Percentiles rank a stretch among this genome's conserved stretches.
These are phyloP conservation scores for Puma concolor DNA, from an alignment of 2,113 vertebrate species.

Conservation along the genomic window DNA sequence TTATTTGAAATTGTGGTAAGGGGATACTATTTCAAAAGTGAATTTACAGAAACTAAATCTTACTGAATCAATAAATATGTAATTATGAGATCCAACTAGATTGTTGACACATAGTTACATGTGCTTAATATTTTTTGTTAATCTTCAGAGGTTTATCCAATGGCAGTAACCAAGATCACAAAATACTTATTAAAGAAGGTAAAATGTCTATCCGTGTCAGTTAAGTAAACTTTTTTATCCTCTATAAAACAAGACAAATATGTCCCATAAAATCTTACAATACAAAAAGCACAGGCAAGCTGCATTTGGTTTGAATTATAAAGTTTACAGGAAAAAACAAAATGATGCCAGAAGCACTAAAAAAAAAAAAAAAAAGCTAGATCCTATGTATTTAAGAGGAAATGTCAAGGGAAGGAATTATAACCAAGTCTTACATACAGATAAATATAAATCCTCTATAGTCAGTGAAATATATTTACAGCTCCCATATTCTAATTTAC, in stretches of 20 bases:
- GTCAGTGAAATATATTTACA: neutral
- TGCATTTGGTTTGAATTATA: slow-evolving; percentile 18
- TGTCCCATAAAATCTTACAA: slow-evolving; percentile 32
- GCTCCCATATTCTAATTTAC: neutral
- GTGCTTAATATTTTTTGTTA: slow-evolving; percentile 40
- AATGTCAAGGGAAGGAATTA: neutral
- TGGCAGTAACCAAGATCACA: neutral
- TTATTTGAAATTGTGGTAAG: slow-evolving; percentile 41
- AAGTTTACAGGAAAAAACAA: slow-evolving; percentile 1
- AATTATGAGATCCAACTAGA: slow-evolving; percentile 20
- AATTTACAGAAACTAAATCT: slow-evolving; percentile 25
- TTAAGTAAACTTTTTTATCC: neutral
- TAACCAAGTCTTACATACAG: neutral
- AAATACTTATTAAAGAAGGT: neutral
- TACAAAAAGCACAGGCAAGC: neutral
- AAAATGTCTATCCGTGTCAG: neutral
- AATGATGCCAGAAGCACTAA: neutral
- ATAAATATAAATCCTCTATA: slow-evolving; percentile 9
- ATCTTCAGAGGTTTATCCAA: slow-evolving; percentile 13
- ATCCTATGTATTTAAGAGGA: slow-evolving; percentile 4
- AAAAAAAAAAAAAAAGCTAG: neutral
- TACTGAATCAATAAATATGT: slow-evolving; percentile 37
- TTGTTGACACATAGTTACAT: slow-evolving; percentile 12
- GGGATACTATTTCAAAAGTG: neutral
- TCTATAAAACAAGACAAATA: slow-evolving; percentile 12